Evolutionary conservation across 92 coral and sea anemone species (phyloP).

Genomic region (Phenganax stokvisi): DNA sequence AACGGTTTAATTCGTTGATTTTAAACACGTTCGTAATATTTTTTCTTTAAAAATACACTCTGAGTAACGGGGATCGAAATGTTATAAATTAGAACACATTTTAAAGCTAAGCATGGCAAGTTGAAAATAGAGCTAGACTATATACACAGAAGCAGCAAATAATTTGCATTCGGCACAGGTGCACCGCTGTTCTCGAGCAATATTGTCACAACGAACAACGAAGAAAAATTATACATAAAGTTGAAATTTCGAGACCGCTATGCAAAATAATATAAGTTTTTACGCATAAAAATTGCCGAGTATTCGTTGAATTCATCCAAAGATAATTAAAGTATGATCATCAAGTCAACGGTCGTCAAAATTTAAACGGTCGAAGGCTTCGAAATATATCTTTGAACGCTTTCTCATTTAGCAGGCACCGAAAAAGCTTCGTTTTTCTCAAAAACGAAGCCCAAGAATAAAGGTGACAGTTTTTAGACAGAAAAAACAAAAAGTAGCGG

Average conservation of each 20-base stretch:
- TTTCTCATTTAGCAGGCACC: not conserved
- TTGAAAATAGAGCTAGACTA: not conserved
- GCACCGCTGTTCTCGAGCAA: not conserved
- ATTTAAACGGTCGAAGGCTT: not conserved
- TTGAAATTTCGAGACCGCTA: not conserved
- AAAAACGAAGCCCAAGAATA: too few species aligned
- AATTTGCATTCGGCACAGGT: conserved; percentile 8
- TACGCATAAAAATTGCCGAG: not conserved
- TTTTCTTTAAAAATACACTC: too few species aligned
- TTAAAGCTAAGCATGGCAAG: too few species aligned
- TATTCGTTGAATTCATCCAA: conserved; percentile 4
- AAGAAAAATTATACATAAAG: not conserved
- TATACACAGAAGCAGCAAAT: not conserved
- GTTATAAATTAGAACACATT: too few species aligned
- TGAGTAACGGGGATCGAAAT: too few species aligned
- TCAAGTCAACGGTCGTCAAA: conserved; percentile 4
- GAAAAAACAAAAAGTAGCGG: too few species aligned
- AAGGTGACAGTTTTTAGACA: too few species aligned
- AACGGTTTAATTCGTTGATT: too few species aligned
- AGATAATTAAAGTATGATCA: not conserved
- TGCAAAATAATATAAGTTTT: not conserved
- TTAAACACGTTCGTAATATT: too few species aligned
- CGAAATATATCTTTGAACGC: not conserved
- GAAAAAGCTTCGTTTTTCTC: not conserved
- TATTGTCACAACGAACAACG: not conserved